Base-by-base conservation (phyloP, 2,797 vertebrate genomes). In the Bryconaethiops microstoma region DNA sequence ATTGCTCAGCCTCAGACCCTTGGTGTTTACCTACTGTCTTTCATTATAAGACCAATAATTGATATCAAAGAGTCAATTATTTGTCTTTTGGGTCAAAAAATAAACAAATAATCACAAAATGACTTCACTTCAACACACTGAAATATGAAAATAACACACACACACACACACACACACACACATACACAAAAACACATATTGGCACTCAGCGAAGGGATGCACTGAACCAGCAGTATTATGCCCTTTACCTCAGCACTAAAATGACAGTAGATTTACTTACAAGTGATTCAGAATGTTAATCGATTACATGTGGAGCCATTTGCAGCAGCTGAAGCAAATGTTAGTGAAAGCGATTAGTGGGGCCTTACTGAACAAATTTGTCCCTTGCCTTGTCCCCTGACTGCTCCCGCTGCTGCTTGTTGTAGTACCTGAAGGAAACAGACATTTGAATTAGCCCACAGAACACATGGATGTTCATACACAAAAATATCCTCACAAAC, bases 341-440 rank as follows among this genome's bases (percentile, higher is more conserved):
- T 91, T 91, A 92, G 88, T 89, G 21, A 87, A 88, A 92, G 90
- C 84, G 4, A 81, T 92, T 91, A 92, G 91, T 91, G 85, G 74
- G 54, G 84, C 78, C 96, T 97, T 96, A 97, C 96, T 96, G 95
- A 97, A 96, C 86, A 95, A 93, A 89, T 97, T 95, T 90, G 94
- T 93, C 90, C 95, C 96, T 95, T 96, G 95, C 95, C 95, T 93
- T 94, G 95, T 95, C 92, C 96, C 96, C 90, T 89, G 94, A 91
- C 93, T 95, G 83, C 93, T 92, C 90, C 92, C 95, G 90, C 94
- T 95, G 89, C 92, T 94, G 89, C 92, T 95, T 64, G 91, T 91
- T 87, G 90, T 92, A 54, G 92, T 94, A 85, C 95, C 96, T 98
- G 94, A 71, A 93, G 92, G 91, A 86, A 80, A 84, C 5, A 84